phyloP scores from a whole-genome alignment of 2,113 vertebrate species.

The Raja brachyura region DNA sequence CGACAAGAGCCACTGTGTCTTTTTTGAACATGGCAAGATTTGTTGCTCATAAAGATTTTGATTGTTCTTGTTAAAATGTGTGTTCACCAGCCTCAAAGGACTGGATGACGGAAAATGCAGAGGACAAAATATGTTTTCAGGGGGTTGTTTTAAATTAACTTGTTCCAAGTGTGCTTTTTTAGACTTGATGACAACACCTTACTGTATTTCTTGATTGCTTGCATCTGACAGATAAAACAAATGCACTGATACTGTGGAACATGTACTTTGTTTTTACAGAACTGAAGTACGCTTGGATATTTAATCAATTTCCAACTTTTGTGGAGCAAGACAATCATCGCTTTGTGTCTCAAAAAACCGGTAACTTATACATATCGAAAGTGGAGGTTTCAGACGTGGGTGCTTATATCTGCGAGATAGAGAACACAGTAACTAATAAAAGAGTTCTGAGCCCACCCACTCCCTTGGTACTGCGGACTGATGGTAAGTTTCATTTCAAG shows the following conservation, averaged over 20 bases:
- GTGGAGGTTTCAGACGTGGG: slow-evolving; percentile 84
- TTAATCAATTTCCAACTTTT: slow-evolving; percentile 82
- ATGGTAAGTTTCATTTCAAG: slow-evolving; percentile 62
- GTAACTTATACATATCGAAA: slow-evolving; percentile 87
- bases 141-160: not conserved
- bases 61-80: no score
- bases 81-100: no score
- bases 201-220: slow-evolving; percentile 33
- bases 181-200: not conserved
- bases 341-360: slow-evolving; percentile 88
- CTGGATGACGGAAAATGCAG: not conserved
- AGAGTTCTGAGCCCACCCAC: slow-evolving; percentile 77
- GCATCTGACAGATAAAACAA: slow-evolving; percentile 41
- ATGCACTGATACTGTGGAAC: not conserved
- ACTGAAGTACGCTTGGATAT: slow-evolving; percentile 81
- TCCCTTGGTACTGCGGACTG: slow-evolving; percentile 76
- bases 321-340: slow-evolving; percentile 82
- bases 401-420: slow-evolving; percentile 86
- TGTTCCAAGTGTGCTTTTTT: not conserved
- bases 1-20: no score
- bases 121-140: no score
- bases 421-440: slow-evolving; percentile 63
- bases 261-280: slow-evolving; percentile 55
- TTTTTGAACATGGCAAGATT: no score
- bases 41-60: no score